Evolutionary conservation across 2,797 vertebrate species (phyloP).

Genomic region (Sebastes iracundus): DNA sequence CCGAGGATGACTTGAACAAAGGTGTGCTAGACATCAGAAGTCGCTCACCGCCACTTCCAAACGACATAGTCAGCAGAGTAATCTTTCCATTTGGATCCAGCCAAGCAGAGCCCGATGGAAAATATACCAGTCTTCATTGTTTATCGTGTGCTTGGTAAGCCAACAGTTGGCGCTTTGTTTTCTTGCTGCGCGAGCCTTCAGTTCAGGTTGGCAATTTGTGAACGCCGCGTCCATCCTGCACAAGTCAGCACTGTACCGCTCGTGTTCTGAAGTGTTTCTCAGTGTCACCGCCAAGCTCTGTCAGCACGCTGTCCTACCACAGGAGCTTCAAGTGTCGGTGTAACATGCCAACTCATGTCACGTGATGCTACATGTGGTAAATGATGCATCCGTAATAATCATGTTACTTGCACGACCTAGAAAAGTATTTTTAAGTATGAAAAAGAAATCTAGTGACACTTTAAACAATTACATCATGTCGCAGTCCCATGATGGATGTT

Average conservation of each 20-base stretch:
- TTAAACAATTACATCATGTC: neutral
- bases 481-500: neutral
- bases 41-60: neutral
- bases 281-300: neutral
- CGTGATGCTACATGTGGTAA: neutral
- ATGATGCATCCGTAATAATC: neutral
- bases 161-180: constrained; percentile 51
- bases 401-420: neutral
- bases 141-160: neutral
- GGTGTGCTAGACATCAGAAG: neutral
- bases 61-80: constrained; percentile 1
- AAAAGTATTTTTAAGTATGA: neutral
- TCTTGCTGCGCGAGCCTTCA: constrained; percentile 30
- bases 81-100: constrained; percentile 8
- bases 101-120: constrained; percentile 17
- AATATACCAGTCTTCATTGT: constrained; percentile 21
- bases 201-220: constrained; percentile 49
- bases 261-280: constrained; percentile 11
- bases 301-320: neutral
- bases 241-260: constrained; percentile 12
- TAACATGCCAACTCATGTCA: neutral
- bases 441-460: neutral
- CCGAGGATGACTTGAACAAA: neutral
- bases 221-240: constrained; percentile 6
- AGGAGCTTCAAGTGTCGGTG: neutral